Evolutionary conservation across 2,797 vertebrate genomes (phyloP), one percentile per base, ranked within the genome.

Genomic region (Premnoplex brunnescens): DNA sequence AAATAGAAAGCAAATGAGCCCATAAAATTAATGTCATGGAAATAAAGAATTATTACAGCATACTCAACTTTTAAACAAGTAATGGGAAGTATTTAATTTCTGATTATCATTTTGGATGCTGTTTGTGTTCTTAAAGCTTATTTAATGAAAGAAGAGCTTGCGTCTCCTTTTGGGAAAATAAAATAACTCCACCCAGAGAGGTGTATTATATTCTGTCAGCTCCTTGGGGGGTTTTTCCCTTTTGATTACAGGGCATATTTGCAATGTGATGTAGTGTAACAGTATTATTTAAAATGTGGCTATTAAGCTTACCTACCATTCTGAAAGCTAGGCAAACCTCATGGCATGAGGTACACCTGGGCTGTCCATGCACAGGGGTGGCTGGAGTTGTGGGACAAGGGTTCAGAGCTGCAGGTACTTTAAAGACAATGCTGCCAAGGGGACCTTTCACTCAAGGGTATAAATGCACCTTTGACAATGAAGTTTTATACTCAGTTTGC

Each of bases 21-120:
- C 79, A 84, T 93, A 92, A 91, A 95, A 75, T 86, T 72, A 92
- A 44, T 72, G 58, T 69, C 48, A 64, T 72, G 58, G 66, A 93
- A 93, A 92, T 86, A 94, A 91, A 94, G 93, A 85, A 75, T 88
- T 88, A 91, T 83, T 86, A 68, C 44, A 85, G 34, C 0, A 0
- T 86, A 91, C n/a, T 73, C 58, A 96, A 62, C 91, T 94, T 95
- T 84, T 39, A 82, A 17, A 9, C 41, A 94, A 89, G 80, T 75
- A 76, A 54, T 46, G 81, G 81, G 30, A 30, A 83, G 34, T 92
- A 91, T 97, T 96, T 97, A 13, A 94, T 94, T 97, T 97, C 93
- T 93, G 66, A 63, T 94, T 95, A 96, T 96, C 51, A 62, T 96
- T 97, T 95, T 91, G 95, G 74, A 96, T 95, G 86, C 85, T 95